Evolutionary conservation across 2,113 vertebrate genomes (phyloP), one percentile per base, ranked within the genome.

Genomic region (human): DNA sequence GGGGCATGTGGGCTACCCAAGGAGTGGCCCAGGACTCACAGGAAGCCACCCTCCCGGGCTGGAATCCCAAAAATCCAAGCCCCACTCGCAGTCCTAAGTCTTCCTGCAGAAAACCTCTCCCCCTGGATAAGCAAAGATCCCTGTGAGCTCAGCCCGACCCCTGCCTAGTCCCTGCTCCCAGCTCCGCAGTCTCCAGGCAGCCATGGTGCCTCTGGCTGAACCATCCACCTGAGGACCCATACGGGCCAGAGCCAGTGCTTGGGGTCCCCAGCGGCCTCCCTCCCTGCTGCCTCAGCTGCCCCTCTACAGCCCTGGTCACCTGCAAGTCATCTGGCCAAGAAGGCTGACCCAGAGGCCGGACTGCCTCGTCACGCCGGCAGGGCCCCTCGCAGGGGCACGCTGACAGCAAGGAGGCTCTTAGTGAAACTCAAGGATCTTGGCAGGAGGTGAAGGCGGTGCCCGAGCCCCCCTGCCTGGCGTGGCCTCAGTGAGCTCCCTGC

Each of bases 191-290:
- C 27, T 32, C 14, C 43, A 17, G 43, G 32, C 14, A 43, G 75
- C 25, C 14, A 2, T 0, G 0, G 45, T 17, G 16, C 75, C 27
- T 40, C 75, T 11, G 3, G 13, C 73, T 45, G 43, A 48, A 25
- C 75, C 38, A 25, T 35, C 13, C 30, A 27, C 23, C 59, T 11
- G 23, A 25, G 59, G 23, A 25, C 22, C 59, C 23, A 25, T 20
- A 59, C 7, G 57, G 23, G 70, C 38, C 43, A 10, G 0, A 55
- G 50, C 27, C 38, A 0, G 4, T 0, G 0, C 23, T 25, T 12
- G 0, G 10, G 40, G 25, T 68, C 32, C 32, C 32, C 66, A 48
- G 6, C 27, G 45, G 5, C 6, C 76, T 55, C 3, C n/a, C 30
- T 35, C 52, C 8, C 52, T 75, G 52, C 38, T 10, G 4, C 59